Evolutionary conservation across 1,140 invertebrate genomes (phyloP), one percentile per base, ranked within the genome.

Genomic region (Ephestia elutella): DNA sequence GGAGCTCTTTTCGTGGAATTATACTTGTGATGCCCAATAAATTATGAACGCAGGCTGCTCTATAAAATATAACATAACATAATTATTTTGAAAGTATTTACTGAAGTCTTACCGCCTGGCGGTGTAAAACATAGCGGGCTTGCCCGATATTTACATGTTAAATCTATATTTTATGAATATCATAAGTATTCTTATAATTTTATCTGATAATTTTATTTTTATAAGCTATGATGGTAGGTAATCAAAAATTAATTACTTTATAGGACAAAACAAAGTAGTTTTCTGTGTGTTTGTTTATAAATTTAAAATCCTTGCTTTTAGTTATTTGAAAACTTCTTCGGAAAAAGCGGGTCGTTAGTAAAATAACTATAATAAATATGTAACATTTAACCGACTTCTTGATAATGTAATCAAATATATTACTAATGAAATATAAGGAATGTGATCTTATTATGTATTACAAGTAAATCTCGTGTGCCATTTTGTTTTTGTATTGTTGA

Each of bases 401-500:
- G n/a, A n/a, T n/a, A n/a, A 25, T 25, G 7, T 25, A 2, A 7
- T 25, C 21, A 25, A 25, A 7, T 2, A 15, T 17, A 44, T 44
- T 44, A 15, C 15, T 44, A 32, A 32, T 4, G 30, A 32, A 32
- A 32, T 32, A 8, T 32, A 11, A 32, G 30, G 30, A 7, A 32
- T 32, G 30, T 32, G 15, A 44, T 44, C 38, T 15, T 44, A n/a
- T n/a, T n/a, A 53, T 25, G 19, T 53, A 53, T 13, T 21, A 25
- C 50, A 21, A 25, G 13, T 53, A 53, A 53, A 68, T 79, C 73
- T 75, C 65, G 64, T 70, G 74, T 81, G 77, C 80, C 77, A 81
- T 83, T 80, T 76, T 77, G 54, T 76, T 76, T 56, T 71, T 65
- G 54, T 68, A 72, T 68, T 66, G 20, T 53, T 21, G 25, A 69